These are phyloP conservation scores for Spisula solida DNA, from an alignment of 2,888 invertebrate genomes.

Conservation along the genomic window DNA sequence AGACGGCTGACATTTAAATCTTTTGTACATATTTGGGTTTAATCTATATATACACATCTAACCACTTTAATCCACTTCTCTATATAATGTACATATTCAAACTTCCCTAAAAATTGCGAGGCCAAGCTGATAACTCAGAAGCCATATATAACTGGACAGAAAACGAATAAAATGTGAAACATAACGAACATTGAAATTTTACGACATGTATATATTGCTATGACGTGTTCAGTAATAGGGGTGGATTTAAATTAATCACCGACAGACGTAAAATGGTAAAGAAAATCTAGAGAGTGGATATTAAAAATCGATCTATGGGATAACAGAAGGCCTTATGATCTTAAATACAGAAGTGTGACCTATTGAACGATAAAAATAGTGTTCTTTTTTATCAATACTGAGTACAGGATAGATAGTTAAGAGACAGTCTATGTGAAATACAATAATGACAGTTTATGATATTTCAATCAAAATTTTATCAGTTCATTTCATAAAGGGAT, in stretches of 20 bases:
- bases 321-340: conserved; percentile 37
- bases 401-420: neutral
- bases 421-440: neutral
- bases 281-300: conserved; percentile 27
- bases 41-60: neutral
- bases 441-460: conserved; percentile 5
- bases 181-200: neutral
- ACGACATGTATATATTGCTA: neutral
- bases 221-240: neutral
- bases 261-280: neutral
- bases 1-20: neutral
- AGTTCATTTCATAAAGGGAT: neutral
- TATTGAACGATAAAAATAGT: neutral
- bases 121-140: neutral
- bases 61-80: neutral
- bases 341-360: conserved; percentile 19
- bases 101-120: neutral
- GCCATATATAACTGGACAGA: too few relatives aligned
- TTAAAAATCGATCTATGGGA: conserved; percentile 38
- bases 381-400: neutral
- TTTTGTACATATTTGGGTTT: neutral
- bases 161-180: neutral
- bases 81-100: neutral
- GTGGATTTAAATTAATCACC: conserved; percentile 15
- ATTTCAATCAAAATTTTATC: neutral